Evolutionary conservation across 2,797 vertebrate genomes (phyloP).

Genomic region (Falco naumanni): DNA sequence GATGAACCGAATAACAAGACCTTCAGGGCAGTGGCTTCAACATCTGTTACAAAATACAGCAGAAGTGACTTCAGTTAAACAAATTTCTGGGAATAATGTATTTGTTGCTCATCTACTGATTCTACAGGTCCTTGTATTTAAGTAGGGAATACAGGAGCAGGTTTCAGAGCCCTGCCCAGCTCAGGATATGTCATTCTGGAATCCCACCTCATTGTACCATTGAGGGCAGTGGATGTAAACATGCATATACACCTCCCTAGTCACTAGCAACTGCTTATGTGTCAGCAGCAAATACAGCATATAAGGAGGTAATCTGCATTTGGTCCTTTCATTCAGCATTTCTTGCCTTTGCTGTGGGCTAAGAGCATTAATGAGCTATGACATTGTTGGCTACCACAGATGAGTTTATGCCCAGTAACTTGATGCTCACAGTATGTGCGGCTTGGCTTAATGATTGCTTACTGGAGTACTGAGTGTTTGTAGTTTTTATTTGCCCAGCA

Average conservation of each 20-base stretch:
- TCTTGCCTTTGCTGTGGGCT: neutral
- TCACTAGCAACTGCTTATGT: neutral
- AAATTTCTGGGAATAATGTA: too few species aligned
- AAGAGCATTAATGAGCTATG: neutral
- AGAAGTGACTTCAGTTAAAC: neutral
- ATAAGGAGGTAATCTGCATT: neutral
- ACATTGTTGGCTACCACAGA: neutral
- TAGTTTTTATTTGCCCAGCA: neutral
- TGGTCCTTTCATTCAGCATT: neutral
- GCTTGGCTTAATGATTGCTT: neutral
- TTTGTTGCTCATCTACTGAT: neutral
- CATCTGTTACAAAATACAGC: neutral
- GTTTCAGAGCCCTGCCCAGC: neutral
- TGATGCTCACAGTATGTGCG: neutral
- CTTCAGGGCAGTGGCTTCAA: neutral
- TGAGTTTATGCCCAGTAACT: neutral
- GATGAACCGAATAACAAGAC: neutral
- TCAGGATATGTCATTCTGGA: neutral
- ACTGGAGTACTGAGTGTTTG: neutral
- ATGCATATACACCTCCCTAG: neutral
- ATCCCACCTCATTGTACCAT: neutral
- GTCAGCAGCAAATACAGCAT: neutral
- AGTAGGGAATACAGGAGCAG: neutral
- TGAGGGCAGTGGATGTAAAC: neutral
- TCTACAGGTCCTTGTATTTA: neutral